Evolutionary conservation across 2,888 invertebrate genomes (phyloP), one percentile per base, ranked within the genome.

Genomic region (Cataglyphis cursor): DNA sequence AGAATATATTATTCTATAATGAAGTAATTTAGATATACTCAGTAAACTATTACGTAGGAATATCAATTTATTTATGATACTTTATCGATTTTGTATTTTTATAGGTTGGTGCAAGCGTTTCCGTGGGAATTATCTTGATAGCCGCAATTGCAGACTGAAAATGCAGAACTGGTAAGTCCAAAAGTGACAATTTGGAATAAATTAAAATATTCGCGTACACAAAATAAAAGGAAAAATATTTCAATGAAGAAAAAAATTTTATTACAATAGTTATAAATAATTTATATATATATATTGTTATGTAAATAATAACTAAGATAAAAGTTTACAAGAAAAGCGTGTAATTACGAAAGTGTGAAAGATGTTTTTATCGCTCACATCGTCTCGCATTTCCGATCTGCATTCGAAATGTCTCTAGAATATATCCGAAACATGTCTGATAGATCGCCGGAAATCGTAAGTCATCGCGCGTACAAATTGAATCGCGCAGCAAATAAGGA

Each of bases 391-490:
- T 66, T 76, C 68, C 66, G 66, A 41, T 65, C n/a, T 18, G 24
- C 44, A 3, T 70, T 54, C 21, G 57, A n/a, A n/a, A 35, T 38
- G 12, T 35, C 57, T 21, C 18, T 57, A 18, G 21, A 51, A 72
- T 31, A 31, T 66, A 31, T 59, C 72, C 35, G 28, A 48, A 59
- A 59, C 59, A 18, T 24, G 44, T 72, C 24, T 21, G 72, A 72
- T 80, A 59, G 72, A 80, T 72, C 24, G 44, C 59, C 72, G 78
- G 78, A 80, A 80, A 80, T 80, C 78, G 57, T 78, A 78, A 78
- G 70, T 78, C 78, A 80, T 59, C 21, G 24, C 59, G 24, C 78
- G 72, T 35, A 44, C 44, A 80, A 80, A 80, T 80, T 80, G 72
- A 72, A 78, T 59, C 59, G 78, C 72, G 59, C 35, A 44, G 44